These are phyloP conservation scores for Salvelinus namaycush DNA, from an alignment of 2,113 vertebrate genomes.

Conservation along the genomic window DNA sequence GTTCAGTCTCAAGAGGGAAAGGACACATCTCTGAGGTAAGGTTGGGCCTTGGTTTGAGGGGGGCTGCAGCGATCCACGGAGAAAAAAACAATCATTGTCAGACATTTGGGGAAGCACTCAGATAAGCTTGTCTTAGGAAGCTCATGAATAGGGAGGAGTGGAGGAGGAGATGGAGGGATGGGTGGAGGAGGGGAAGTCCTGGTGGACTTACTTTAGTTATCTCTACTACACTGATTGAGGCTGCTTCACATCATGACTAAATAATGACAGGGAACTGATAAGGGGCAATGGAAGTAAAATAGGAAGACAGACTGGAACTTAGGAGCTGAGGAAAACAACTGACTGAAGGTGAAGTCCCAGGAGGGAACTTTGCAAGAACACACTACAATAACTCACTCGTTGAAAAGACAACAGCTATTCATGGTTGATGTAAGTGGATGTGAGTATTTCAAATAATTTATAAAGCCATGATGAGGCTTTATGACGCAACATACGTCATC, in stretches of 20 bases:
- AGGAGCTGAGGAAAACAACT: background rate
- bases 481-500: no score
- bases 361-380: background rate
- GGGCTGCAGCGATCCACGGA: constrained; percentile 15
- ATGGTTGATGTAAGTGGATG: no score
- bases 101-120: constrained; percentile 27
- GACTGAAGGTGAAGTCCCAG: background rate
- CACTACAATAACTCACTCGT: background rate
- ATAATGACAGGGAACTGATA: background rate
- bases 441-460: no score
- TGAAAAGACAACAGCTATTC: no score
- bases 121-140: constrained; percentile 65
- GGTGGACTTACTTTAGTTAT: constrained; percentile 1
- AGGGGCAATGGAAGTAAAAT: background rate
- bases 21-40: constrained; percentile 17
- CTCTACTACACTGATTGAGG: no score
- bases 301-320: background rate
- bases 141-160: constrained; percentile 43
- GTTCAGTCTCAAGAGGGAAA: constrained; percentile 9
- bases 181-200: constrained; percentile 6
- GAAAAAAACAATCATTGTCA: constrained; percentile 39
- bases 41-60: constrained; percentile 14
- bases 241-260: no score
- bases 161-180: constrained; percentile 8
- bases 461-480: no score